Base-by-base conservation (phyloP, 2,888 invertebrate genomes). In the Zaprionus bogoriensis region DNA sequence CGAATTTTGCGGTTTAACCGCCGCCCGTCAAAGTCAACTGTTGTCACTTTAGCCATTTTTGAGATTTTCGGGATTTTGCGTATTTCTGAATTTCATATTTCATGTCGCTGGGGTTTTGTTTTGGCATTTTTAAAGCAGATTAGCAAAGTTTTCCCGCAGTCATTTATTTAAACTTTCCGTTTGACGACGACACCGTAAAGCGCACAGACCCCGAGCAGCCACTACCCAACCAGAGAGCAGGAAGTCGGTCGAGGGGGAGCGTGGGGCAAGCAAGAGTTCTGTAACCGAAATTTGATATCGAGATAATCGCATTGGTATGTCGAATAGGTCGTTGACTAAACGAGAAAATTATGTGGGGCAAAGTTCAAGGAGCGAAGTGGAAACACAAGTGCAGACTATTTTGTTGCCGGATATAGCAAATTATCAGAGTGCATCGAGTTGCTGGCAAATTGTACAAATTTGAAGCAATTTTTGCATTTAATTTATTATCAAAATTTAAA, bases 1-100 rank as follows among this genome's bases (percentile, higher is more conserved):
- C 82, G 85, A 74, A 87, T 87, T 77, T 59, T 77, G 82, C 45
- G 75, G 84, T 58, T 71, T 64, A 87, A 69, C 77, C 79, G 60
- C 65, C 47, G 45, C n/a, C n/a, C 71, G 71, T 72, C 74, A 80
- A 84, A 77, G 81, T 87, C 87, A 86, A 87, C 60, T 74, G 71
- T 67, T 71, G 77, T 74, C 73, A 58, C 61, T 57, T 50, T 61
- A 55, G 44, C 27, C 39, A 55, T 58, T 72, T 61, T 42, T n/a
- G 12, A 32, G 32, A 32, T 32, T 14, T 32, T 32, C 14, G 12
- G 17, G 54, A 58, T 58, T 64, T 72, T 60, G 72, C 36, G 44
- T 47, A 46, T 71, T 75, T 69, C 55, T 52, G 39, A 60, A 54
- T 61, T 64, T 64, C 63, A 57, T 66, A 47, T 46, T 42, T 52